Evolutionary conservation across 35 echinoderm and acorn worm species (phyloP), one percentile per base, ranked within the genome.

Genomic region (Heliocidaris erythrogramma): DNA sequence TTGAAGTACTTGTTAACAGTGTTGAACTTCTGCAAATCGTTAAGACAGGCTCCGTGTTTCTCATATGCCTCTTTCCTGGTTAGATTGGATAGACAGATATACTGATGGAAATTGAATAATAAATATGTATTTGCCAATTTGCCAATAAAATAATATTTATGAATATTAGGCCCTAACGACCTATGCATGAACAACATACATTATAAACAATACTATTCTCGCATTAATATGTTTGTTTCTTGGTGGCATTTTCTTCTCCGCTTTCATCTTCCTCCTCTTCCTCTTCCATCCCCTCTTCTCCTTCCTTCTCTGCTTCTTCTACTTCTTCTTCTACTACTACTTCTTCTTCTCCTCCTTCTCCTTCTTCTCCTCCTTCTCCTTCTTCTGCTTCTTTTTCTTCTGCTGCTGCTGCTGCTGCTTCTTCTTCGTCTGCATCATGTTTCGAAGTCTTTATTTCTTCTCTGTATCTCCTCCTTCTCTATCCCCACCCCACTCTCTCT

Each of bases 281-380:
- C 49, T 52, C 49, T 52, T 52, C 49, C 49, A 10, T 18, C 11
- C 16, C 9, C 78, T 85, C 30, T 30, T 85, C 30, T 30, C 4
- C 1, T 30, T 87, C 32, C 11, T 87, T 87, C 16, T 87, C 85
- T 87, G 9, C 85, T 2, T 87, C 85, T 87, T 87, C 85, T 86
- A 5, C 85, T 86, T 87, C 11, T 87, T 85, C 78, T 87, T 87
- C 85, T 87, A 5, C 85, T 87, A 5, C 85, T 87, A 5, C 85
- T 87, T 87, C 11, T 87, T 85, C 78, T 87, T 87, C 85, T 87
- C 9, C 85, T 87, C 9, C 85, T 87, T 87, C 85, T 87, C 9
- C 85, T 87, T 87, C 85, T 13, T 87, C 85, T 87, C 5, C 85
- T 87, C 5, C 85, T 87, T 87, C 85, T 13, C 9, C 17, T 87